A percentile compares a stretch with the other conserved stretches of the same genome.
phyloP scores from a whole-genome alignment of 2,888 invertebrate genomes.

The Scotopteryx bipunctaria region DNA sequence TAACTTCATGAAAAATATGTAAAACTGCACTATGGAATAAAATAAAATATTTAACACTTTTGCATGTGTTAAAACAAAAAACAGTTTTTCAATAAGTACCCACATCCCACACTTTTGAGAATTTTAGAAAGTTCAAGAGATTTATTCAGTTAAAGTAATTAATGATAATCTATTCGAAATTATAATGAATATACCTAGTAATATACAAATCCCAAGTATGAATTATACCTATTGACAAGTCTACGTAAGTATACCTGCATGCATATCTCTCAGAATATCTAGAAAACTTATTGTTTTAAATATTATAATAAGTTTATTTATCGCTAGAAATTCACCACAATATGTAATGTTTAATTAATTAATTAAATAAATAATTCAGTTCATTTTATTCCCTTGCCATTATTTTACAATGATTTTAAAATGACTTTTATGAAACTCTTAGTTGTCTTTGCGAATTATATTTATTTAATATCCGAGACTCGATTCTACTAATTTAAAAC shows the following conservation, averaged over 20 bases:
- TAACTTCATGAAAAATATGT: too few species aligned
- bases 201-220: constrained; percentile 1
- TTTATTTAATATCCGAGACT: neutral
- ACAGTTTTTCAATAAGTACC: too few species aligned
- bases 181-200: too few species aligned
- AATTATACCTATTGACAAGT: constrained; percentile 3
- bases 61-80: too few species aligned
- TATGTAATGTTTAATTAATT: too few species aligned
- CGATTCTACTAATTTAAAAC: neutral
- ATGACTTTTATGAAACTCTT: constrained; percentile 43
- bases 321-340: constrained; percentile 64
- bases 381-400: constrained; percentile 76
- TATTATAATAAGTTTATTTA: constrained; percentile 45
- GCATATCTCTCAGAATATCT: constrained; percentile 53
- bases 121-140: too few species aligned
- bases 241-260: constrained; percentile 42
- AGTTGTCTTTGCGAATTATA: constrained; percentile 29
- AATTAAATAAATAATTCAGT: constrained; percentile 73
- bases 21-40: too few species aligned
- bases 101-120: too few species aligned
- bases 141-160: too few species aligned
- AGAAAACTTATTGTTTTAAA: constrained; percentile 31
- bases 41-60: too few species aligned
- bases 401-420: constrained; percentile 59
- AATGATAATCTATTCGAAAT: too few species aligned